A percentile compares a stretch with the other conserved stretches of the same genome.
These are phyloP conservation scores for Lagothrix lagotricha DNA, from an alignment of 2,797 vertebrate genomes.

Conservation along the genomic window DNA sequence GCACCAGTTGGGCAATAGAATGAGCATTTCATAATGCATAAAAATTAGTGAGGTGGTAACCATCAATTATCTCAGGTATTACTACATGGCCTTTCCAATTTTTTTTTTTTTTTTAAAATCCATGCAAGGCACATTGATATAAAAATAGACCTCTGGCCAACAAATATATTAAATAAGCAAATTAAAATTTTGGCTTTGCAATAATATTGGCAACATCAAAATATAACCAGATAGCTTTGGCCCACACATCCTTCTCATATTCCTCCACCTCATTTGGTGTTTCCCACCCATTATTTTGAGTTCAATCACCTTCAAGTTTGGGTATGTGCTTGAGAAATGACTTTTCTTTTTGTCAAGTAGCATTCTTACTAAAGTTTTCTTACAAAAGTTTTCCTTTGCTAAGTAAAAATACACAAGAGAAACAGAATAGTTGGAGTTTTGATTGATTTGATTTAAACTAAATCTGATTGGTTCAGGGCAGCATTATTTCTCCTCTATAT, in stretches of 20 bases:
- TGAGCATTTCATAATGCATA: conserved; percentile 55
- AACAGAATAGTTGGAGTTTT: conserved; percentile 46
- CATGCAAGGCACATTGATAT: conserved; percentile 85
- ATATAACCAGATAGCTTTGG: conserved; percentile 79
- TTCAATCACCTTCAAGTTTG: conserved; percentile 60
- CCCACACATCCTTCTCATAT: conserved; percentile 67
- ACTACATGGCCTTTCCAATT: conserved; percentile 50
- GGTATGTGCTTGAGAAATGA: conserved; percentile 73
- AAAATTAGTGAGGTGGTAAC: conserved; percentile 73
- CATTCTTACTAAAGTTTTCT: conserved; percentile 53
- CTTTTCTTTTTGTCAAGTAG: conserved; percentile 65
- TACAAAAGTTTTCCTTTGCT: conserved; percentile 51
- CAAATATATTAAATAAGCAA: conserved; percentile 71
- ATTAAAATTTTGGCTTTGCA: conserved; percentile 79
- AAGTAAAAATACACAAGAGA: conserved; percentile 63
- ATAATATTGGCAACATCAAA: conserved; percentile 79
- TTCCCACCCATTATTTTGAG: conserved; percentile 24
- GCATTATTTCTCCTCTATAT: conserved; percentile 67
- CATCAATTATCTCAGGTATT: conserved; percentile 63
- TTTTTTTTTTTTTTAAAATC: conserved; percentile 68
- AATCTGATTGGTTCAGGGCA: conserved; percentile 32
- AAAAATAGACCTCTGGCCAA: conserved; percentile 81
- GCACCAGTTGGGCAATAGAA: conserved; percentile 77
- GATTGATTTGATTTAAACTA: conserved; percentile 31
- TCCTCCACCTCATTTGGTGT: conserved; percentile 68